Evolutionary conservation across 2,113 vertebrate species (phyloP).

Genomic region (Trogon melanurus): DNA sequence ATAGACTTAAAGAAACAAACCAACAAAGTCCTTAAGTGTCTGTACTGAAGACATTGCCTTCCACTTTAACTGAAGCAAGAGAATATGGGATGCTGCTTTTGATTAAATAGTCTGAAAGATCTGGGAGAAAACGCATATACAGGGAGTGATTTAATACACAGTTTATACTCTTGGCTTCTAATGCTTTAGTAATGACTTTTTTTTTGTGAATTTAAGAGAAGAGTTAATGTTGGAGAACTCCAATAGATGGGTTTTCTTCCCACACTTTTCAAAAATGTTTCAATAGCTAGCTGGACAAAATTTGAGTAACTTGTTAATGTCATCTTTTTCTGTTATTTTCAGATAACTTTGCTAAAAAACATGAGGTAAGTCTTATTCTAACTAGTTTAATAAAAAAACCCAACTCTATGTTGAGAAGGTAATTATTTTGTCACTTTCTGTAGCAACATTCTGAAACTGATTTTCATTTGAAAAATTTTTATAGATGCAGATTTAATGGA

Average conservation of each 20-base stretch:
- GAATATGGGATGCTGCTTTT: background rate
- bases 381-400: background rate
- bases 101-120: background rate
- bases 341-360: constrained; percentile 85
- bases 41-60: background rate
- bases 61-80: background rate
- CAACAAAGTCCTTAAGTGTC: background rate
- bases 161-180: background rate
- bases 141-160: background rate
- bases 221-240: background rate
- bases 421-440: background rate
- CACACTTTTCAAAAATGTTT: background rate
- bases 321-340: constrained; percentile 56
- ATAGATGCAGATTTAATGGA: background rate
- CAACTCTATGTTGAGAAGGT: background rate
- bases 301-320: background rate
- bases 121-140: background rate
- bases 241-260: background rate
- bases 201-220: background rate
- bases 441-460: background rate
- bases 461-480: background rate
- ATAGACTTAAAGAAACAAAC: background rate
- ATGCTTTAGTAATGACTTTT: background rate
- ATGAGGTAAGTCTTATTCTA: constrained; percentile 81
- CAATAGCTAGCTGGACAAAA: background rate